Percentiles rank a stretch among this genome's conserved stretches.
Conservation (phyloP, 2,888 invertebrate species). For the Pseudococcus viburni region DNA sequence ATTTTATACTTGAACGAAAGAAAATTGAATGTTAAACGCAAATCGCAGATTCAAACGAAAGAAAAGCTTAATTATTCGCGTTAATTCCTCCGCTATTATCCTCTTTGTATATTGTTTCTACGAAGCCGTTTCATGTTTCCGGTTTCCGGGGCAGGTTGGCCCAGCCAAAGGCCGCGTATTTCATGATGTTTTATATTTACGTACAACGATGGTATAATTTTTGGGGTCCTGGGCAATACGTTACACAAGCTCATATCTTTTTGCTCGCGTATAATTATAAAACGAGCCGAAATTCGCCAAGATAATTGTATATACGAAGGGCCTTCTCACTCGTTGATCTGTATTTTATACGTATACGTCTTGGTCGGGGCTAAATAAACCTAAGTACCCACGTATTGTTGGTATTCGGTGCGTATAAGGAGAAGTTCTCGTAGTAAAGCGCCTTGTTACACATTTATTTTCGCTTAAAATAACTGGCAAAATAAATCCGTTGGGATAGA, state of each 20-base stretch:
- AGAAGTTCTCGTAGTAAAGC: constrained; percentile 10
- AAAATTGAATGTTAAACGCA: constrained; percentile 1
- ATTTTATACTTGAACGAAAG: neutral
- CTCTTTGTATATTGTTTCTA: neutral
- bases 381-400: neutral
- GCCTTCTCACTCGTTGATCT: neutral
- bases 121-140: constrained; percentile 34
- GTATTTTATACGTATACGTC: neutral
- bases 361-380: neutral
- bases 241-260: neutral
- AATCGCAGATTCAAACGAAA: neutral
- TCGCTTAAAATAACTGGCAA: constrained; percentile 45
- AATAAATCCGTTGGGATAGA: constrained; percentile 55
- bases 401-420: constrained; percentile 37
- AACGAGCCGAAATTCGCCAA: constrained; percentile 4
- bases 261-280: constrained; percentile 4
- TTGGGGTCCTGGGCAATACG: neutral
- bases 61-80: constrained; percentile 45
- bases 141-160: neutral
- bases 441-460: constrained; percentile 39
- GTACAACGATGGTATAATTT: constrained; percentile 6
- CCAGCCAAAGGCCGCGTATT: neutral
- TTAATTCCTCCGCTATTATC: constrained; percentile 22
- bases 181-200: neutral
- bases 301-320: neutral